Evolutionary conservation across 2,113 vertebrate genomes (phyloP).

Genomic region (Calonectris borealis): DNA sequence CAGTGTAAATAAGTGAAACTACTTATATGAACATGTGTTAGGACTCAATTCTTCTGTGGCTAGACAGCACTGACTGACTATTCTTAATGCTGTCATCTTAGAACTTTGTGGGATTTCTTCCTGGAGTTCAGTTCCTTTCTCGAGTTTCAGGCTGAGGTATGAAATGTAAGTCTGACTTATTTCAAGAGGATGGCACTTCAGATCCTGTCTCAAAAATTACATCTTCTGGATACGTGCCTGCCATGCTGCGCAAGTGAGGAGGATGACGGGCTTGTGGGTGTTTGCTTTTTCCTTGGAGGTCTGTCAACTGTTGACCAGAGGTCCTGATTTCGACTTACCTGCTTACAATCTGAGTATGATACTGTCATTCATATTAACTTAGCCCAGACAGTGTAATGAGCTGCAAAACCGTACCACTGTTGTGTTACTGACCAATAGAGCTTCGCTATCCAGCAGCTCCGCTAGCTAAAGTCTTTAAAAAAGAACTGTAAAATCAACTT

Average conservation of each 20-base stretch:
- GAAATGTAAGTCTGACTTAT: not conserved
- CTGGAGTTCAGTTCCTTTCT: not conserved
- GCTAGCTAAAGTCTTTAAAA: not conserved
- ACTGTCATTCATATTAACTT: not conserved
- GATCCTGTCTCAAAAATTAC: not conserved
- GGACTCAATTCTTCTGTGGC: not conserved
- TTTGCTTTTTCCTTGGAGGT: not conserved
- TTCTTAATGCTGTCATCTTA: not conserved
- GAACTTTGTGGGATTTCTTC: not conserved
- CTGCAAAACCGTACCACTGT: not conserved
- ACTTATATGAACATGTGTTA: not conserved
- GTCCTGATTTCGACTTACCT: accelerated
- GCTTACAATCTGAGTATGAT: not conserved
- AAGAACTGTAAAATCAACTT: not conserved
- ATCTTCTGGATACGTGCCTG: not conserved
- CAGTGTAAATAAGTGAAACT: not conserved
- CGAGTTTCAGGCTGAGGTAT: not conserved
- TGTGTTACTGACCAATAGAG: not conserved
- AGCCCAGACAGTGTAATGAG: not conserved
- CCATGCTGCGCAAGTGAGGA: not conserved
- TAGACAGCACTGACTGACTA: not conserved
- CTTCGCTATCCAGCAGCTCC: not conserved
- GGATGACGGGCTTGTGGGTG: not conserved
- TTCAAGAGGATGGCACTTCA: not conserved
- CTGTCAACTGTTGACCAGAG: not conserved